Evolutionary conservation across 1,140 invertebrate species (phyloP).

Genomic region (Condylostylus longicornis): DNA sequence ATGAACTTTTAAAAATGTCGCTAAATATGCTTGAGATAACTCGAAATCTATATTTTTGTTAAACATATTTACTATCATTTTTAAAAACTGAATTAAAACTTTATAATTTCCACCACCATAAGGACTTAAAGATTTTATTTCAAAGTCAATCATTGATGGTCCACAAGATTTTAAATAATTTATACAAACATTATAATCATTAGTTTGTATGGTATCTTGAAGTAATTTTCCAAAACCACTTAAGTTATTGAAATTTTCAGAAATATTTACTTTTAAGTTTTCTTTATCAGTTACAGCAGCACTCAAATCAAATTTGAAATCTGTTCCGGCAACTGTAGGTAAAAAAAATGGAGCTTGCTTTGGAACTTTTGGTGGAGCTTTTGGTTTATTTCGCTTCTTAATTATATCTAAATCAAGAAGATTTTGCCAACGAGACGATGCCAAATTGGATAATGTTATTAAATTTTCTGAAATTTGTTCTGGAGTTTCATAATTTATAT

Average conservation of each 20-base stretch:
- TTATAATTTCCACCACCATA: constrained; percentile 50
- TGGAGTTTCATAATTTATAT: constrained; percentile 41
- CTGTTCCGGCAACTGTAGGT: constrained; percentile 71
- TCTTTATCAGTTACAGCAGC: constrained; percentile 31
- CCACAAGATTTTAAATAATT: constrained; percentile 64
- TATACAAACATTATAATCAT: constrained; percentile 42
- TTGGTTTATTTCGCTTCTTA: constrained; percentile 83
- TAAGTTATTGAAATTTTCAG: constrained; percentile 43
- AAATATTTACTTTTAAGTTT: constrained; percentile 37
- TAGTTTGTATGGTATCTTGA: constrained; percentile 25
- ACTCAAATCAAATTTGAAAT: constrained; percentile 59
- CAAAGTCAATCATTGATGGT: constrained; percentile 76
- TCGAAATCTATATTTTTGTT: constrained; percentile 74
- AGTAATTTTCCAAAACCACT: constrained; percentile 51
- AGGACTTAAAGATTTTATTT: constrained; percentile 66
- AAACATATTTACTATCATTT: constrained; percentile 57
- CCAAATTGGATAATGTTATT: constrained; percentile 71
- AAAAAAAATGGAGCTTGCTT: constrained; percentile 90
- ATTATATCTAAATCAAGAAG: constrained; percentile 80
- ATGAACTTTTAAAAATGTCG: constrained; percentile 79
- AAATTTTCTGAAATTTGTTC: constrained; percentile 68
- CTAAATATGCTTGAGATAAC: constrained; percentile 81
- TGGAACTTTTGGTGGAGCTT: constrained; percentile 59
- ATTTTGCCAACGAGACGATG: constrained; percentile 86
- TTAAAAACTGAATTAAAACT: constrained; percentile 65